phyloP scores from a whole-genome alignment of 2,113 vertebrate species.

The Osmerus mordax region DNA sequence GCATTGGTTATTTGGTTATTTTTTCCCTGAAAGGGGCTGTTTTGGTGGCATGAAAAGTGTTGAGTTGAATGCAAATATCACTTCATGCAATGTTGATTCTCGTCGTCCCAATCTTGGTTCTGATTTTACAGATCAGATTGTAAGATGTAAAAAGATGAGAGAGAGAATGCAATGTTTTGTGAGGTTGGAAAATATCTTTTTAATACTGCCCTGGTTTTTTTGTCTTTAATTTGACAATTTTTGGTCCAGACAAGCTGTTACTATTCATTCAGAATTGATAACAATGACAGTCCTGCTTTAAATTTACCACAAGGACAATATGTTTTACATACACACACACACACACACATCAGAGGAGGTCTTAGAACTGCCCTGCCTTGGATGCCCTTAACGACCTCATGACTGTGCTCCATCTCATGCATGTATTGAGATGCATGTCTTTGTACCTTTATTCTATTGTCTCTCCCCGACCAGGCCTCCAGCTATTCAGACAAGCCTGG shows the following conservation, averaged over 20 bases:
- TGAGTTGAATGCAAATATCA: slow-evolving; percentile 14
- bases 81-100: not conserved
- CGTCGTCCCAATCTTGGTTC: no score
- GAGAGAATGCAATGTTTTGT: no score
- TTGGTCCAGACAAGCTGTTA: slow-evolving; percentile 54
- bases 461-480: slow-evolving; percentile 61
- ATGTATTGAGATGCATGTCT: slow-evolving; percentile 61
- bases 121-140: no score
- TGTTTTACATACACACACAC: slow-evolving; percentile 54
- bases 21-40: no score
- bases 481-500: slow-evolving; percentile 63
- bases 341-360: slow-evolving; percentile 62
- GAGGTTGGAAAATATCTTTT: no score
- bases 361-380: slow-evolving; percentile 43
- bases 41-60: slow-evolving; percentile 7
- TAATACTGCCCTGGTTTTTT: slow-evolving; percentile 12
- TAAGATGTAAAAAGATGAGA: no score
- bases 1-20: not conserved
- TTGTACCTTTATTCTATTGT: slow-evolving; percentile 76
- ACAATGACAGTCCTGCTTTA: slow-evolving; percentile 60
- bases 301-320: slow-evolving; percentile 61
- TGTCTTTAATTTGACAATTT: slow-evolving; percentile 13
- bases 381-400: slow-evolving; percentile 59
- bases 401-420: slow-evolving; percentile 52
- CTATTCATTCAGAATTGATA: slow-evolving; percentile 56